Conservation (phyloP, 2,797 vertebrate genomes). For the Siniperca scherzeri region DNA sequence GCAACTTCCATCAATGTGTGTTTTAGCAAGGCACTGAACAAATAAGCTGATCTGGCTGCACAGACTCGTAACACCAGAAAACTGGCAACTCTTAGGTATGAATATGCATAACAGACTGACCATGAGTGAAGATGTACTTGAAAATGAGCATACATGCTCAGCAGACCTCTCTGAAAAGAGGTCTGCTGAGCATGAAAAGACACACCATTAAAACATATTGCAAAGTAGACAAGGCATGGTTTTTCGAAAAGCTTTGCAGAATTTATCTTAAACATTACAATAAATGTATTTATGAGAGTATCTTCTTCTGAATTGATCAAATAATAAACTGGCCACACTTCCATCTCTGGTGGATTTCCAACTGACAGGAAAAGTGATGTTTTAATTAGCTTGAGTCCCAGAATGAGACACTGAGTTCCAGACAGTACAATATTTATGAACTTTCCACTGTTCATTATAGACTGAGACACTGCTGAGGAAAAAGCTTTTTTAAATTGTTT, state of each 20-base stretch:
- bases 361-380: constrained; percentile 41
- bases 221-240: background rate
- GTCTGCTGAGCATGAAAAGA: background rate
- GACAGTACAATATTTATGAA: constrained; percentile 56
- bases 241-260: background rate
- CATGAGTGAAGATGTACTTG: background rate
- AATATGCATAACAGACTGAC: background rate
- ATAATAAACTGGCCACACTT: constrained; percentile 14
- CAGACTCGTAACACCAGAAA: background rate
- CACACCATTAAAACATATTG: background rate
- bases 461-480: background rate
- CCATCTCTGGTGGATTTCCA: background rate
- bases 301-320: constrained; percentile 6
- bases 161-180: too few relatives aligned
- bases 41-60: background rate
- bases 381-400: constrained; percentile 45
- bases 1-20: background rate
- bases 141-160: too few relatives aligned
- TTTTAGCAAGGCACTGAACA: background rate
- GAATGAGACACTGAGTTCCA: constrained; percentile 36
- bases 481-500: background rate
- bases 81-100: background rate
- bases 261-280: background rate
- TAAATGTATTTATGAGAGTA: background rate
- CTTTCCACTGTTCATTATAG: constrained; percentile 28